Conservation (phyloP, 2,113 vertebrate genomes). For the Malaclemys terrapin region DNA sequence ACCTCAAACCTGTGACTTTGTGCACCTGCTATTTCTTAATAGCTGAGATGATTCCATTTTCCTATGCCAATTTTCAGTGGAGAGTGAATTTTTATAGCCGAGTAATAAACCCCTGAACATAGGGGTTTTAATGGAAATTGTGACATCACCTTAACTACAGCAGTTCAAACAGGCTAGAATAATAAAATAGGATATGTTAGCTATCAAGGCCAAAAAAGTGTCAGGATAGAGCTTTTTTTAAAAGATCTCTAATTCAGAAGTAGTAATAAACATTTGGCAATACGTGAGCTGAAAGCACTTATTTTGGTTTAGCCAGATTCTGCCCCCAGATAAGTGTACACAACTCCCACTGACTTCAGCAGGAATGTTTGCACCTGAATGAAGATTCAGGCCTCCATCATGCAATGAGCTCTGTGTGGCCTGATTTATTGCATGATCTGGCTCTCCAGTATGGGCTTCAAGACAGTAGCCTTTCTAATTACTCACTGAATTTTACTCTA, state of each 20-base stretch:
- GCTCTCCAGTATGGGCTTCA: background rate
- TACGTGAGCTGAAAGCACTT: background rate
- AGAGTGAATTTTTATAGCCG: slow-evolving; percentile 5
- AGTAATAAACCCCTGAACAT: slow-evolving; percentile 42
- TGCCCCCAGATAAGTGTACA: background rate
- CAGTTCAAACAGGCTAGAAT: slow-evolving; percentile 27
- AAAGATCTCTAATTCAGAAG: background rate
- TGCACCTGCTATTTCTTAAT: background rate
- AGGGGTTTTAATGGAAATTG: slow-evolving; percentile 53
- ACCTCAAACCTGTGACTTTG: background rate
- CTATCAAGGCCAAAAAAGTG: background rate
- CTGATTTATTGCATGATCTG: background rate
- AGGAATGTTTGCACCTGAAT: background rate
- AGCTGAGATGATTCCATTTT: background rate
- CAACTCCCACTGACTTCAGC: background rate
- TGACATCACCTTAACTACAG: slow-evolving; percentile 28
- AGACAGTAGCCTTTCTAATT: background rate
- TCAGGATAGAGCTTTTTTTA: background rate
- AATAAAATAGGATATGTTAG: slow-evolving; percentile 38
- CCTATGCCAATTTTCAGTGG: background rate
- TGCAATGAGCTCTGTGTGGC: background rate
- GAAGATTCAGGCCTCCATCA: background rate
- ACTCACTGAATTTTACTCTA: background rate
- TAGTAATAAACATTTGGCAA: background rate
- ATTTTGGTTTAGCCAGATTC: background rate